These are phyloP conservation scores for Karalla daura DNA, from an alignment of 2,797 vertebrate species.

Conservation along the genomic window DNA sequence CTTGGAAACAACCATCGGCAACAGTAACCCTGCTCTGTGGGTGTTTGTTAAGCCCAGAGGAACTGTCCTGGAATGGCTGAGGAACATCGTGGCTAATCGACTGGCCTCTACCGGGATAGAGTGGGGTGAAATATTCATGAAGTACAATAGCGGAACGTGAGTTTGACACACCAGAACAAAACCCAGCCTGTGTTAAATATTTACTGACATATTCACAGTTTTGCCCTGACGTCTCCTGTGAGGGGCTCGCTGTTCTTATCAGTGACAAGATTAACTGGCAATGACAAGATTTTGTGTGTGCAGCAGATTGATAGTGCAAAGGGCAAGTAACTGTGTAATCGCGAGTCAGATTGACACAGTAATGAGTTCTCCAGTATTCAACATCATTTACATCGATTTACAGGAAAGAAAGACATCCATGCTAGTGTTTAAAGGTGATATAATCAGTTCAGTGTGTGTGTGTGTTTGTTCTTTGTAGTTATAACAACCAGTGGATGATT, in stretches of 20 bases:
- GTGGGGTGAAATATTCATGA: conserved; percentile 87
- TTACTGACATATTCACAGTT: background rate
- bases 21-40: conserved; percentile 90
- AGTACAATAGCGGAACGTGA: conserved; percentile 96
- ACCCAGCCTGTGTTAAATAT: no score
- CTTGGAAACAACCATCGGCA: conserved; percentile 95
- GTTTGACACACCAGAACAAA: conserved; percentile 48
- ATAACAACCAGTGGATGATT: conserved; percentile 99
- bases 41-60: conserved; percentile 86
- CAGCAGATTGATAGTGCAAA: background rate
- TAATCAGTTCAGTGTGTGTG: no score
- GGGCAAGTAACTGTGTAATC: background rate
- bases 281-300: conserved; percentile 2
- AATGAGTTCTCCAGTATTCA: conserved; percentile 14
- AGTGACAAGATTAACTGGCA: conserved; percentile 14
- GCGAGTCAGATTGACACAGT: conserved; percentile 32
- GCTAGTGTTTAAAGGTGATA: no score
- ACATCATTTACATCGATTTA: conserved; percentile 3
- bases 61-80: conserved; percentile 92
- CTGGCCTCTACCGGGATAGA: conserved; percentile 83
- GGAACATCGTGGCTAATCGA: conserved; percentile 93
- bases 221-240: background rate
- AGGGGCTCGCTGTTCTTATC: background rate
- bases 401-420: background rate
- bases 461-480: conserved; percentile 77